phyloP scores from a whole-genome alignment of 2,888 invertebrate species.

The Ophonus ardosiacus region DNA sequence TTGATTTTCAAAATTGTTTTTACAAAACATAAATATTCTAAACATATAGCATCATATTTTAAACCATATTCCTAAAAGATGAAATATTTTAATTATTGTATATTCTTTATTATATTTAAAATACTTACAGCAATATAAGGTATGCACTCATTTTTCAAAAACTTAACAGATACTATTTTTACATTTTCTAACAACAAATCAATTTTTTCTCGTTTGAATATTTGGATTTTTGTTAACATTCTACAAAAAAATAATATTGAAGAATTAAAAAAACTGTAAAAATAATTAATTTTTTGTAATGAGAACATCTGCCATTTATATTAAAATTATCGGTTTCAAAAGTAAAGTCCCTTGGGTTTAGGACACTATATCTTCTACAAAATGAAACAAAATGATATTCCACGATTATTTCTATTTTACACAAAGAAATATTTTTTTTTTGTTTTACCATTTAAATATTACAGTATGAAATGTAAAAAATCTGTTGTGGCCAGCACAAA shows the following conservation, averaged over 20 bases:
- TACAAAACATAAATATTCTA: slow-evolving; percentile 53
- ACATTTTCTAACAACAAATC: neutral
- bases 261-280: neutral
- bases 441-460: no score
- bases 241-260: neutral
- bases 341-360: no score
- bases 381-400: no score
- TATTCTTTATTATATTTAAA: neutral
- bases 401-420: no score
- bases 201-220: slow-evolving; percentile 13
- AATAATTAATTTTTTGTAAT: neutral
- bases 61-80: slow-evolving; percentile 10
- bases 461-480: no score
- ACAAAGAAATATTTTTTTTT: no score
- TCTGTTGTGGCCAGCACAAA: no score
- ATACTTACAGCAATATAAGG: slow-evolving; percentile 67
- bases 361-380: no score
- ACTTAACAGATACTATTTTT: slow-evolving; percentile 16
- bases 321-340: no score
- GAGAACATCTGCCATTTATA: no score
- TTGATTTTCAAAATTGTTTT: slow-evolving; percentile 42
- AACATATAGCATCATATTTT: slow-evolving; percentile 20
- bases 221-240: neutral
- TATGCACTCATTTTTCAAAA: slow-evolving; percentile 40
- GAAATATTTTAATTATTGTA: slow-evolving; percentile 1